These are phyloP conservation scores for Orientallactaga bullata DNA, from an alignment of 2,113 vertebrate species.

Conservation along the genomic window DNA sequence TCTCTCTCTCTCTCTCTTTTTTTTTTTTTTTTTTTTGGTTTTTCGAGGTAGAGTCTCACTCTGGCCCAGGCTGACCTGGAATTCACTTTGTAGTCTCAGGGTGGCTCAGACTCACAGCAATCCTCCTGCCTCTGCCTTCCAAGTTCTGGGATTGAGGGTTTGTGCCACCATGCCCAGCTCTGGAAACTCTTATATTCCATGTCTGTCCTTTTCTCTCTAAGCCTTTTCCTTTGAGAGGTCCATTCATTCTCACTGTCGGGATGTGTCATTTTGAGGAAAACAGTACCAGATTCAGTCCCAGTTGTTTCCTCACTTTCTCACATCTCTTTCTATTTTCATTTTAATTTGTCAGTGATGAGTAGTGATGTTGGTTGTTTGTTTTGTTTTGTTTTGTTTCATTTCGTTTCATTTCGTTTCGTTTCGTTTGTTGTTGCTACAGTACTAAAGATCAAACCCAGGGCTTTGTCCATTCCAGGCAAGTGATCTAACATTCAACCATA, in stretches of 20 bases:
- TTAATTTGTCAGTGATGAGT: neutral
- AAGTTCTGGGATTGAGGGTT: no score
- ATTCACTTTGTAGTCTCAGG: no score
- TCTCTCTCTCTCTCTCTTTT: no score
- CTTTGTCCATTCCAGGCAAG: no score
- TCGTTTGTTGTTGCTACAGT: neutral
- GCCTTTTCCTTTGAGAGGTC: neutral
- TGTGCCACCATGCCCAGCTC: no score
- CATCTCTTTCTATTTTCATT: neutral
- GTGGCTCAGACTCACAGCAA: no score
- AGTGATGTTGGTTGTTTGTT: neutral
- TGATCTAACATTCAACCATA: neutral
- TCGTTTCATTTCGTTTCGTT: neutral
- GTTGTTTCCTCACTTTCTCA: neutral
- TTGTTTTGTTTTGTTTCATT: neutral
- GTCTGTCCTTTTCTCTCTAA: neutral
- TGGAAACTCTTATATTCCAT: neutral
- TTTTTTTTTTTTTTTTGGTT: no score
- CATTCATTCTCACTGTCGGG: neutral
- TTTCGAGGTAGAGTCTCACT: no score
- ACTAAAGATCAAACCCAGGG: neutral
- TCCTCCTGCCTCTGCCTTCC: no score
- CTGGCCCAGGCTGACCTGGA: no score
- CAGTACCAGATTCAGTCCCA: neutral
- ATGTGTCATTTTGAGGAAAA: slow-evolving; percentile 45